Conservation (phyloP, 2,797 vertebrate genomes). For the Dicrostonyx torquatus region DNA sequence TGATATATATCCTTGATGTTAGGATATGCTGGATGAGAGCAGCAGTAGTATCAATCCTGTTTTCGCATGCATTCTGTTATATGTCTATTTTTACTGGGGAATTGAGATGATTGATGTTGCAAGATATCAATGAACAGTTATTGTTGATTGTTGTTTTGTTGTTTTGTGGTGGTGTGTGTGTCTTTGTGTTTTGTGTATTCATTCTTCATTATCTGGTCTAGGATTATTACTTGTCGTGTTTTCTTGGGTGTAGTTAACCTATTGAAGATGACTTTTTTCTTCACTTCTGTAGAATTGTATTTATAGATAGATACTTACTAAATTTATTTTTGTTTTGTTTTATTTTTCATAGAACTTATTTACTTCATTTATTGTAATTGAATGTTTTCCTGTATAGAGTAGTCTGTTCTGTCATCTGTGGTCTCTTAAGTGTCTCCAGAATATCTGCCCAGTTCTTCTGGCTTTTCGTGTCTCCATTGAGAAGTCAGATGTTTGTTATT, state of each 20-base stretch:
- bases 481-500: background rate
- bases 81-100: background rate
- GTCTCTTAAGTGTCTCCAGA: background rate
- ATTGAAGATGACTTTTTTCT: background rate
- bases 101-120: background rate
- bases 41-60: background rate
- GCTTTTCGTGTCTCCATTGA: background rate
- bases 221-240: background rate
- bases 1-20: background rate
- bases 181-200: background rate
- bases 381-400: background rate
- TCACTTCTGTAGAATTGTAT: background rate
- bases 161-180: background rate
- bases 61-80: background rate
- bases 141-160: background rate
- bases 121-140: background rate
- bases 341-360: background rate
- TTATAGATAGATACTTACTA: background rate
- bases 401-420: background rate
- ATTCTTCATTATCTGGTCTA: background rate
- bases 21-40: background rate
- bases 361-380: background rate
- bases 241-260: background rate
- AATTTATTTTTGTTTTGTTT: background rate
- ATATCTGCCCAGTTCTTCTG: background rate